Evolutionary conservation across 2,113 vertebrate species (phyloP).

Genomic region (Motacilla alba): DNA sequence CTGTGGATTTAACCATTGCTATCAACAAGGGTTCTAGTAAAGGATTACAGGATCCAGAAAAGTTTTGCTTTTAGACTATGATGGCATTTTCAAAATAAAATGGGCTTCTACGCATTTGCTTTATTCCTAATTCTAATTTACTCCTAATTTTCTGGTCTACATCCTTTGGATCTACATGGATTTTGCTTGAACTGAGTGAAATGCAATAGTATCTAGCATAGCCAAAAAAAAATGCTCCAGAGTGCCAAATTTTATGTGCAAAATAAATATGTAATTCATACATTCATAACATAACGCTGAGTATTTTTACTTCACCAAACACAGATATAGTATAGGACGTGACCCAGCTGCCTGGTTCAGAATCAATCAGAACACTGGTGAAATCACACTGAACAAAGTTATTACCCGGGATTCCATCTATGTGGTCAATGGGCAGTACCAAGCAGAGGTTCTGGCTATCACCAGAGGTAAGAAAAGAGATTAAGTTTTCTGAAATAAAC

Average conservation of each 20-base stretch:
- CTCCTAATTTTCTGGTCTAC: neutral
- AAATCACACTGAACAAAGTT: slow-evolving; percentile 82
- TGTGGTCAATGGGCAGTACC: slow-evolving; percentile 79
- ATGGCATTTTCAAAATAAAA: neutral
- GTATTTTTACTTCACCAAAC: slow-evolving; percentile 40
- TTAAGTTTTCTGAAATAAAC: neutral
- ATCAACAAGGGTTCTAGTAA: neutral
- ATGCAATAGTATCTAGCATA: neutral
- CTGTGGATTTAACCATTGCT: neutral
- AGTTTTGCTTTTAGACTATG: neutral
- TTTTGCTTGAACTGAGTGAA: neutral
- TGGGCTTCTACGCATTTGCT: neutral
- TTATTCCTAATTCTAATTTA: neutral
- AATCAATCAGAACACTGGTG: slow-evolving; percentile 83
- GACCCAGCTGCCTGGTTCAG: slow-evolving; percentile 86
- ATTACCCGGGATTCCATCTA: slow-evolving; percentile 81
- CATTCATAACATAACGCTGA: neutral
- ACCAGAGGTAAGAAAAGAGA: slow-evolving; percentile 77
- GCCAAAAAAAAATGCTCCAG: neutral
- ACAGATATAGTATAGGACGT: slow-evolving; percentile 85
- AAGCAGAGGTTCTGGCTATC: slow-evolving; percentile 84
- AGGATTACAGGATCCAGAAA: neutral
- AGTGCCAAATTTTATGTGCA: neutral
- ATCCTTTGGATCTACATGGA: neutral
- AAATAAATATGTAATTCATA: neutral